Base-by-base conservation (phyloP, 2,113 vertebrate genomes). In the Hypanus sabinus region DNA sequence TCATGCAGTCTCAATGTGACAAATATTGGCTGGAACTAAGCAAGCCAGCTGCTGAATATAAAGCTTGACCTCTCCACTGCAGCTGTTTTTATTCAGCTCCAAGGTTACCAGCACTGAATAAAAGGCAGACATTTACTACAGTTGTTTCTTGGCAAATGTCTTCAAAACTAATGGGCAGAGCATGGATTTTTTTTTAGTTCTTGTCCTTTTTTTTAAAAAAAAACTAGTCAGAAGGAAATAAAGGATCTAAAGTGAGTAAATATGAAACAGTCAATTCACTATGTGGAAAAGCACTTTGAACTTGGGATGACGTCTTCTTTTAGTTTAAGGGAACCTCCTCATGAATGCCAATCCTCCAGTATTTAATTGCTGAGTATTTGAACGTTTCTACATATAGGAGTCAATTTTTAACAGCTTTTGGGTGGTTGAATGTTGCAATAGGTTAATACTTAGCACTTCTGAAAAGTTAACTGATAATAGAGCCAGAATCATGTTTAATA, bases 1-100 rank as follows among this genome's bases (percentile, higher is more conserved):
- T 98, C 98, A 98, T 98, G 97, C 97, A 96, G 97, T 97, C 96
- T 96, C 96, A 97, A 98, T 97, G 97, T 97, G 97, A 98, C 98
- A 98, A 98, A 98, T 98, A 98, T 96, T 96, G 94, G 95, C 96
- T 97, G 96, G 97, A 94, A 95, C 95, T 95, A 95, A 96, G 95
- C 95, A 95, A 95, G 38, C 36, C 91, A 93, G 91, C 91, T 93
- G 91, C 70, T 55, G 70, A 75, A 75, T 93, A 75, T 30, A 73
- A 93, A 55, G 91, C 91, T 73, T 93, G 91, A 93, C 91, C 91
- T 93, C 91, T 73, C 73, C 30, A 27, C 70, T 55, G 91, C 33
- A 73, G 68, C 91, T 93, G 91, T 93, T 71, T 93, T 55, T 73
- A 93, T 93, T 93, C 68, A 93, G 36, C 30, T 71, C 70, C 68